Base-by-base conservation (phyloP, 2,797 vertebrate genomes). In the Myiothlypis chrysogaster region DNA sequence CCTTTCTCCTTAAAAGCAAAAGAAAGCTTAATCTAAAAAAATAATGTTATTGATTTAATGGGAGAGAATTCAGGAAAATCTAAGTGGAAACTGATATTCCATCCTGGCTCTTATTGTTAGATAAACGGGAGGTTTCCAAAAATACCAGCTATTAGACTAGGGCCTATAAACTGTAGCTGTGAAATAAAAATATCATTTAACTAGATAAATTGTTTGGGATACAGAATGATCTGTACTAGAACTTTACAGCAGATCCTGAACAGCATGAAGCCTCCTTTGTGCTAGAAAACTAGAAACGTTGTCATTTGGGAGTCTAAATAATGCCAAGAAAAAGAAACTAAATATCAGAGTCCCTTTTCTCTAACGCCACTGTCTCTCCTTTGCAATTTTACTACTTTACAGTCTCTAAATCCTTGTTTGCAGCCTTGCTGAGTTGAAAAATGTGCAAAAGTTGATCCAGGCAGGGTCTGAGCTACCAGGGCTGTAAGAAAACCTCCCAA, bases 301-400 rank as follows among this genome's bases (percentile, higher is more conserved):
- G 91, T 96, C 91, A 92, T 96, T 96, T 96, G 92, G 92, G 86
- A 96, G 78, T 41, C 71, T 84, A 96, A 94, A 96, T 79, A 95
- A 95, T 44, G 95, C 95, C 94, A 97, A 96, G 94, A 95, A 96
- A 96, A 96, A 96, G 95, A 97, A 96, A 96, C 94, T 75, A 92
- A 96, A 93, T 89, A 95, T 79, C 79, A 57, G 68, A 89, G 59
- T 94, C 90, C 83, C 78, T 63, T 60, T 49, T 60, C 85, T 91
- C 80, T 89, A 93, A 59, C 39, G 43, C 63, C 71, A 83, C 60
- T 68, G 88, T 93, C 90, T 86, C 32, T 86, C 82, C 80, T 85
- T 89, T 30, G 56, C 63, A 66, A 61, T 75, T 93, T 94, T n/a
- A 90, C 90, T 73, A 24, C 93, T 89, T 95, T 35, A 59, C 70